A percentile compares a stretch with the other conserved stretches of the same genome.
These are phyloP conservation scores for Tetragonula clypearis DNA, from an alignment of 1,140 invertebrate species.

Conservation along the genomic window DNA sequence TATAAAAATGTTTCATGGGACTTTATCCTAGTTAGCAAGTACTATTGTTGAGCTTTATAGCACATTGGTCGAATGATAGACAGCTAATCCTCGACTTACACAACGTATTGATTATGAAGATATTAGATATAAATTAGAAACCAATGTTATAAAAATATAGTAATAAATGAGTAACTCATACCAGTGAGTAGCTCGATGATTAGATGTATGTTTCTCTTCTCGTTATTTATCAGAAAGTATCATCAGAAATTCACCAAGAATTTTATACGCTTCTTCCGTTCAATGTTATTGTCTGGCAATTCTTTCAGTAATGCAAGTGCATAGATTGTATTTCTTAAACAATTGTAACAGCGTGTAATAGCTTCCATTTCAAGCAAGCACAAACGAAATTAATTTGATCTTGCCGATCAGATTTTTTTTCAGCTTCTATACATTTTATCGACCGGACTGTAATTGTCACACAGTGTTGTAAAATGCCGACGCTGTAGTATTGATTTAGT, in stretches of 20 bases:
- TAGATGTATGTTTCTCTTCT: neutral
- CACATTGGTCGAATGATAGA: neutral
- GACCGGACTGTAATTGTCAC: neutral
- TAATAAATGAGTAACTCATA: neutral
- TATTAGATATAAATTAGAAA: neutral
- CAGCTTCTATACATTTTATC: slow-evolving; percentile 22
- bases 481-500: slow-evolving; percentile 34
- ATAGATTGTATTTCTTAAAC: neutral
- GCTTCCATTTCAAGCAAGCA: neutral
- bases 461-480: neutral
- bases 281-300: neutral
- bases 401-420: slow-evolving; percentile 2
- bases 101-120: neutral
- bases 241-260: neutral
- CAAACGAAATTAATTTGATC: slow-evolving; percentile 5
- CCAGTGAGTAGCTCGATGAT: slow-evolving; percentile 8
- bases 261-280: neutral
- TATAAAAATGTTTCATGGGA: neutral
- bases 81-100: slow-evolving; percentile 9
- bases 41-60: slow-evolving; percentile 4
- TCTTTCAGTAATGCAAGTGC: neutral
- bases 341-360: neutral
- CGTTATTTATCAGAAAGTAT: neutral
- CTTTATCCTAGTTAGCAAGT: slow-evolving; percentile 17
- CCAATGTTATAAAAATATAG: neutral